These are phyloP conservation scores for Cerastis rubricosa DNA, from an alignment of 2,888 invertebrate genomes.

Conservation along the genomic window DNA sequence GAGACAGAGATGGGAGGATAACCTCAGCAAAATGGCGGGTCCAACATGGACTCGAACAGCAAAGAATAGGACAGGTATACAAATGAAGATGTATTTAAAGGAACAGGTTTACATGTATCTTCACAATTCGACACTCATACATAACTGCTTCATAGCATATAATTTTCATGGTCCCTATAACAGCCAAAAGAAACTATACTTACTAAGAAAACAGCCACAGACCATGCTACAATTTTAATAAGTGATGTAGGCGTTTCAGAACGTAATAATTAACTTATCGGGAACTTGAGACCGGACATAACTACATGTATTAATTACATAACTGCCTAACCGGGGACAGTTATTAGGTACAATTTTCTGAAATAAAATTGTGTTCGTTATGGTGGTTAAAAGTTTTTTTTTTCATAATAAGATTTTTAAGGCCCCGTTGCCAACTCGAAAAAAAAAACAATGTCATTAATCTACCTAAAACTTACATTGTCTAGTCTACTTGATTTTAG, in stretches of 20 bases:
- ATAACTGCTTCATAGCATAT: too few relatives aligned
- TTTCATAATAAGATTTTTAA: not conserved
- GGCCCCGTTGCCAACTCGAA: too few relatives aligned
- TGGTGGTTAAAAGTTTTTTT: not conserved
- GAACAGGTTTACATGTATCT: not conserved
- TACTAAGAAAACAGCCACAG: not conserved
- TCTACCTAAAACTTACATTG: not conserved
- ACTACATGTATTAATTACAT: slow-evolving; percentile 27
- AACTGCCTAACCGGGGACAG: not conserved
- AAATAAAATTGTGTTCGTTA: not conserved
- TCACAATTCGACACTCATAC: not conserved
- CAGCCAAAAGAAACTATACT: not conserved
- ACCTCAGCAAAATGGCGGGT: too few relatives aligned
- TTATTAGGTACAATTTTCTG: slow-evolving; percentile 12
- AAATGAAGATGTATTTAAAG: not conserved
- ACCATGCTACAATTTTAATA: slow-evolving; percentile 26
- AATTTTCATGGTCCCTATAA: not conserved
- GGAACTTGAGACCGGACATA: slow-evolving; percentile 28
- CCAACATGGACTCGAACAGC: too few relatives aligned
- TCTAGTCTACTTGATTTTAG: not conserved
- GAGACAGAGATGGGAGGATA: too few relatives aligned
- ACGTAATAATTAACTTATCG: slow-evolving; percentile 35
- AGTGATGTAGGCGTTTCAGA: slow-evolving; percentile 16
- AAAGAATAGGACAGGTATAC: not conserved
- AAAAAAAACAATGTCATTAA: not conserved